These are phyloP conservation scores for Cinara cedri DNA, from an alignment of 2,888 invertebrate genomes.

Conservation along the genomic window DNA sequence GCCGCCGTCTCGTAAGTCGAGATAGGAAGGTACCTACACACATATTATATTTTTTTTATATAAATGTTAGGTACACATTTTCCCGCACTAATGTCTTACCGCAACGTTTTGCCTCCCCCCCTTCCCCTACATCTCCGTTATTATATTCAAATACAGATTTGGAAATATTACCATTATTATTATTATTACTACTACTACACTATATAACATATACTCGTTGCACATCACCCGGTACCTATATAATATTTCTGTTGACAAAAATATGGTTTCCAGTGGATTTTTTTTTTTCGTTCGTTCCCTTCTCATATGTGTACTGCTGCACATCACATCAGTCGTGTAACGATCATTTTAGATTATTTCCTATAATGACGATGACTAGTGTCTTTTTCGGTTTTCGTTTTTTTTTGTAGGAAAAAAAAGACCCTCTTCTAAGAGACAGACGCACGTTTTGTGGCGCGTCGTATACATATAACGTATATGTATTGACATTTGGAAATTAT, in stretches of 20 bases:
- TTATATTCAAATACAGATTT: constrained; percentile 34
- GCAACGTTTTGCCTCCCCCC: neutral
- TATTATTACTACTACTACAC: too few species aligned
- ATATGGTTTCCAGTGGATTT: constrained; percentile 34
- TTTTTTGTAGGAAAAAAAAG: constrained; percentile 22
- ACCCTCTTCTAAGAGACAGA: constrained; percentile 52
- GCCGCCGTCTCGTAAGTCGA: neutral
- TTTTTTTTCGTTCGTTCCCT: neutral
- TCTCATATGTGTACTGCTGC: neutral
- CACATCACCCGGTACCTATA: neutral
- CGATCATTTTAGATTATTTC: constrained; percentile 53
- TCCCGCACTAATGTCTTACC: constrained; percentile 41
- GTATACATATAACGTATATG: constrained; percentile 22
- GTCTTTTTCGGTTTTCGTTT: constrained; percentile 26
- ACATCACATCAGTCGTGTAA: neutral
- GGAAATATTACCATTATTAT: neutral
- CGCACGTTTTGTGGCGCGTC: constrained; percentile 46
- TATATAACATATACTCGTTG: too few species aligned
- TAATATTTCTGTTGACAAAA: constrained; percentile 50
- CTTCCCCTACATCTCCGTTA: neutral
- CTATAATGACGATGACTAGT: constrained; percentile 52
- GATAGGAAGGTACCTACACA: too few species aligned
- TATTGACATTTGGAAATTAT: constrained; percentile 57
- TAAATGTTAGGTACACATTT: neutral
- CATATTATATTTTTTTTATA: constrained; percentile 9